A percentile compares a stretch with the other conserved stretches of the same genome.
phyloP scores from a whole-genome alignment of 2,797 vertebrate genomes.

The Sebastes oblongus region DNA sequence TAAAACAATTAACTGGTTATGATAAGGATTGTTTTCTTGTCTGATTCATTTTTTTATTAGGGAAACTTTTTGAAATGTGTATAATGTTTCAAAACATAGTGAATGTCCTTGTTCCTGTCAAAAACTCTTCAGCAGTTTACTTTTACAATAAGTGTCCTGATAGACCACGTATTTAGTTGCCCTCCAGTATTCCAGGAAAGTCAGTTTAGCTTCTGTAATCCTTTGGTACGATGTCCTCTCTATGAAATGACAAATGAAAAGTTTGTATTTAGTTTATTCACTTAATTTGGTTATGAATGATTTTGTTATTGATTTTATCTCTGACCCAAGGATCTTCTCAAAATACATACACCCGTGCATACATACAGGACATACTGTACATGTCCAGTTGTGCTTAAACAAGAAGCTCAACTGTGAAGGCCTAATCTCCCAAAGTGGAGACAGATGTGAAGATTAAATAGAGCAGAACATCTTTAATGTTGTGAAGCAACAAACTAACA shows the following conservation, averaged over 20 bases:
- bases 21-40: constrained; percentile 19
- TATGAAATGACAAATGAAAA: not conserved
- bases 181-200: not conserved
- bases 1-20: constrained; percentile 55
- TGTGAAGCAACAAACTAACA: constrained; percentile 50
- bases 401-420: constrained; percentile 3
- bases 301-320: not conserved
- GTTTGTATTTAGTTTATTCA: not conserved
- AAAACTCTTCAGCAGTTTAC: not conserved
- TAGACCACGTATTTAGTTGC: not conserved
- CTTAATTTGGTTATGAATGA: not conserved
- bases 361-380: not conserved
- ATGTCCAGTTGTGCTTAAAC: not conserved
- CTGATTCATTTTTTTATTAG: constrained; percentile 2
- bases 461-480: constrained; percentile 55
- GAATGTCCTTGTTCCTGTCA: not conserved
- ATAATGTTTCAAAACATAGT: not conserved
- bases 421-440: constrained; percentile 49
- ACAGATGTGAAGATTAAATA: constrained; percentile 68
- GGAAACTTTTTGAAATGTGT: not conserved
- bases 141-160: not conserved
- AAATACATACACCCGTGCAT: not conserved
- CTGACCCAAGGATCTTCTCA: not conserved
- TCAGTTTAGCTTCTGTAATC: not conserved
- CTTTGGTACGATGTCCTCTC: not conserved